Evolutionary conservation across 2,888 invertebrate genomes (phyloP).

Genomic region (Habrosyne pyritoides): DNA sequence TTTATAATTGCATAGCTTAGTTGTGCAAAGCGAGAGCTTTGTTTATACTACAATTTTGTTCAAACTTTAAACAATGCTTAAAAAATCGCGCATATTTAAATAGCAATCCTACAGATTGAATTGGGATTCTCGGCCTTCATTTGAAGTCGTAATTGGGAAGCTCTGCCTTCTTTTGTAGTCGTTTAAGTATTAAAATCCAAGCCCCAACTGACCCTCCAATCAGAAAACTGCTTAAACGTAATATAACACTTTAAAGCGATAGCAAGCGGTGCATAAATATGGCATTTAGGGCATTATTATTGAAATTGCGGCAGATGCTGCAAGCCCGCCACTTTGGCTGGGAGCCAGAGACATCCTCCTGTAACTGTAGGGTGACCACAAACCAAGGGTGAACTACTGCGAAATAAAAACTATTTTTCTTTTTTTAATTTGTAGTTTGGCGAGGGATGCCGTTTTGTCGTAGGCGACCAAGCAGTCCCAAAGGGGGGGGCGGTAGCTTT

Average conservation of each 20-base stretch:
- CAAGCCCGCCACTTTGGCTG: slow-evolving; percentile 30
- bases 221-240: not conserved
- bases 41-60: not conserved
- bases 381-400: not conserved
- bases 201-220: not conserved
- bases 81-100: no score
- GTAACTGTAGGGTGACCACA: not conserved
- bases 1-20: not conserved
- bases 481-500: no score
- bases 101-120: no score
- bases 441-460: not conserved
- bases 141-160: no score
- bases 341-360: slow-evolving; percentile 23
- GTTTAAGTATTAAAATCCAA: no score
- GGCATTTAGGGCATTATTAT: slow-evolving; percentile 31
- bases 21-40: not conserved
- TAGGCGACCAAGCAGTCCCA: no score
- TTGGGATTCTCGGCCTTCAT: no score
- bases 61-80: not conserved
- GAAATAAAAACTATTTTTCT: not conserved
- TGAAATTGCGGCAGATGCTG: slow-evolving; percentile 36
- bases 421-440: no score
- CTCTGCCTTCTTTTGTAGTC: no score
- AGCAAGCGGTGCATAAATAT: slow-evolving; percentile 22
- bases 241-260: slow-evolving; percentile 12